Conservation (phyloP, 2,113 vertebrate species). For the Lophius piscatorius region DNA sequence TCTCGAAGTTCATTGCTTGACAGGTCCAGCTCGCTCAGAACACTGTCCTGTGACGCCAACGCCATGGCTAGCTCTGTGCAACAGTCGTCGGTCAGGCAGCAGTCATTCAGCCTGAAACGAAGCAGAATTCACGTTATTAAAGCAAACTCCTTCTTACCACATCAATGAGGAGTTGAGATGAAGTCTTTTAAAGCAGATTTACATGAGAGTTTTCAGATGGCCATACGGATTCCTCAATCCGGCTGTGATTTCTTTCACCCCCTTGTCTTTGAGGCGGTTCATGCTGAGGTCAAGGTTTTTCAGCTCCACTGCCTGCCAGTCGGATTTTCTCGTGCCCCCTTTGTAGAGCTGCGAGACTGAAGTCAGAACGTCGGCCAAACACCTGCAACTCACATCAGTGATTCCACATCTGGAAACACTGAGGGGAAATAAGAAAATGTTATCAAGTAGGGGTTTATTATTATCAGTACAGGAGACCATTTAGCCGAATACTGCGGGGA, state of each 20-base stretch:
- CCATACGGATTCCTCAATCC: conserved; percentile 35
- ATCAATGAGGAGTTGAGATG: background rate
- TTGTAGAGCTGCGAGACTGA: conserved; percentile 26
- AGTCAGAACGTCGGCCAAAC: conserved; percentile 33
- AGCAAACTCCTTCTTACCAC: background rate
- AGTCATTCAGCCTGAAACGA: conserved; percentile 54
- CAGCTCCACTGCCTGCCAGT: conserved; percentile 41
- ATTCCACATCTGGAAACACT: conserved; percentile 62
- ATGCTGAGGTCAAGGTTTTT: conserved; percentile 62
- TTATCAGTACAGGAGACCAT: no score
- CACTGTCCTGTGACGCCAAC: conserved; percentile 4
- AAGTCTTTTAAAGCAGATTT: background rate
- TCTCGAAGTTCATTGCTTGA: conserved; percentile 53
- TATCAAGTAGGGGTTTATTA: no score
- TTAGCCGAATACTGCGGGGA: no score
- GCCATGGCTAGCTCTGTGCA: conserved; percentile 42
- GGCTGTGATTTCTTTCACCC: conserved; percentile 22
- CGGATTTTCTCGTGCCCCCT: background rate
- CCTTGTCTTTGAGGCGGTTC: conserved; percentile 48
- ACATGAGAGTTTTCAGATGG: conserved; percentile 48
- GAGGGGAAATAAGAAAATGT: background rate
- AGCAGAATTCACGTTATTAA: background rate
- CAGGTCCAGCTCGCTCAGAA: conserved; percentile 54
- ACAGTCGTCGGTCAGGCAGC: conserved; percentile 36
- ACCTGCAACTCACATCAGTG: background rate